Evolutionary conservation across 2,888 invertebrate genomes (phyloP).

Genomic region (Apantesis nais): DNA sequence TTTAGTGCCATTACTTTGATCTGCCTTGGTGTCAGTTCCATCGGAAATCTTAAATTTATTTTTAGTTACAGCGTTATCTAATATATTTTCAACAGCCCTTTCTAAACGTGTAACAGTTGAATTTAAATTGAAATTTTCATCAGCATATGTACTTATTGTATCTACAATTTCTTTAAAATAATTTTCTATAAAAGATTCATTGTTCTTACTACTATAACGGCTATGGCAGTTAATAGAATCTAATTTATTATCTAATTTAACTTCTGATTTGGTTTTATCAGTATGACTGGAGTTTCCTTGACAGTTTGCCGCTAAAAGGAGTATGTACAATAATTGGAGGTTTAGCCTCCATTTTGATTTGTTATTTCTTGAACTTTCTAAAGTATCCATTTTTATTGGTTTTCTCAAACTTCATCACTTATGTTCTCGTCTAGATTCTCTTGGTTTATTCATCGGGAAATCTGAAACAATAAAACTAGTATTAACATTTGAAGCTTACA

Average conservation of each 20-base stretch:
- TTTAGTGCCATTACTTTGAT: conserved; percentile 36
- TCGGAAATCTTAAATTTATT: conserved; percentile 86
- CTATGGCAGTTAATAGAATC: conserved; percentile 79
- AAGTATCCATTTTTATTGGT: conserved; percentile 66
- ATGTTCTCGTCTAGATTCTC: conserved; percentile 45
- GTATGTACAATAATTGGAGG: conserved; percentile 66
- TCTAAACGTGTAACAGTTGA: conserved; percentile 75
- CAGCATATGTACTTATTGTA: conserved; percentile 63
- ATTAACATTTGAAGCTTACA: not conserved
- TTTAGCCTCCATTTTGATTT: conserved; percentile 67
- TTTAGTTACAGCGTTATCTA: conserved; percentile 84
- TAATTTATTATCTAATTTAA: conserved; percentile 69
- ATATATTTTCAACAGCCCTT: conserved; percentile 81
- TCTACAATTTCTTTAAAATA: conserved; percentile 64
- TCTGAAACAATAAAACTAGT: conserved; percentile 65
- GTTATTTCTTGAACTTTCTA: conserved; percentile 60
- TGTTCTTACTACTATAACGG: conserved; percentile 71
- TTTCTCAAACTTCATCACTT: conserved; percentile 73
- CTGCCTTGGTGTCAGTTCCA: conserved; percentile 82
- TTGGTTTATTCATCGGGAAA: conserved; percentile 53
- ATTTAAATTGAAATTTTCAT: conserved; percentile 67
- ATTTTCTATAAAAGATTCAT: conserved; percentile 49
- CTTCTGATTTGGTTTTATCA: conserved; percentile 70
- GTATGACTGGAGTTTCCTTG: conserved; percentile 64
- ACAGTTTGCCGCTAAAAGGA: conserved; percentile 62